Conservation (phyloP, 2,888 invertebrate species). For the Diarsia rubi region DNA sequence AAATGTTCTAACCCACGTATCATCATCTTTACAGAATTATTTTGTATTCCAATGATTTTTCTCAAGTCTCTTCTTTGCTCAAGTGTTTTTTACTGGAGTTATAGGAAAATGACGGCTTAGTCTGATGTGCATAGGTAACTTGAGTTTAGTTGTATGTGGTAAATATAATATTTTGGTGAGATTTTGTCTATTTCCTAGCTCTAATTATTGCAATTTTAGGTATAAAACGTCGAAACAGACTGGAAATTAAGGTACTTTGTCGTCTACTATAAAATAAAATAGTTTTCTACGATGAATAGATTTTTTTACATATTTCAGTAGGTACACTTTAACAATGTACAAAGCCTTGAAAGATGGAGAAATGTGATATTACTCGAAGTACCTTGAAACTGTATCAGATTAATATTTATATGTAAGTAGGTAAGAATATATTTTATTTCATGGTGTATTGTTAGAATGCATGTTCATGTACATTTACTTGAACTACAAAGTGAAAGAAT, state of each 20-base stretch:
- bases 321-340: background rate
- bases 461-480: conserved; percentile 7
- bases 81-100: background rate
- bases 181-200: background rate
- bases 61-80: no score
- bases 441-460: conserved; percentile 17
- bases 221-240: background rate
- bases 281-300: background rate
- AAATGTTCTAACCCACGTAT: background rate
- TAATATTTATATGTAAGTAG: conserved; percentile 6
- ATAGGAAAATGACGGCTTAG: background rate
- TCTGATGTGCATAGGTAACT: background rate
- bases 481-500: background rate
- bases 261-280: background rate
- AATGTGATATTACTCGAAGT: conserved; percentile 30
- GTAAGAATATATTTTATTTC: conserved; percentile 12
- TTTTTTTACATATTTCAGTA: background rate
- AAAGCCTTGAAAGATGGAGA: conserved; percentile 39
- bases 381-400: conserved; percentile 24
- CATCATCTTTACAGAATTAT: background rate
- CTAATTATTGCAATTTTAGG: background rate
- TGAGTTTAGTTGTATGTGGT: background rate
- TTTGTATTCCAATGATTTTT: background rate
- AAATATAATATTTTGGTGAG: background rate
- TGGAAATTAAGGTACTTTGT: background rate